Evolutionary conservation across 2,888 invertebrate species (phyloP).

Genomic region (Scaptomyza flava): DNA sequence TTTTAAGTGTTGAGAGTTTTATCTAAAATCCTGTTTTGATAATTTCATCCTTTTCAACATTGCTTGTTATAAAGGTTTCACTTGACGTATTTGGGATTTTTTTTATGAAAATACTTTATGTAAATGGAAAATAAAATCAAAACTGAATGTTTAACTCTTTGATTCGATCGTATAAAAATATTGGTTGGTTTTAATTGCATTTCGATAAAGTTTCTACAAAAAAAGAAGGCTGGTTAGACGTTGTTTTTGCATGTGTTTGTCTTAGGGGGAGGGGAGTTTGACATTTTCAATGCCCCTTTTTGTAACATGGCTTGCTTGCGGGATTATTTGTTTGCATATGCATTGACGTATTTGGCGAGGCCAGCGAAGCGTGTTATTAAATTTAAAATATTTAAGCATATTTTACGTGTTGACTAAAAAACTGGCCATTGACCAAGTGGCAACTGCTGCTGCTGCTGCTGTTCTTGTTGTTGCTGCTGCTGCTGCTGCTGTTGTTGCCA

Average conservation of each 20-base stretch:
- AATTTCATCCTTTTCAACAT: neutral
- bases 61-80: neutral
- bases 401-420: constrained; percentile 76
- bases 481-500: constrained; percentile 26
- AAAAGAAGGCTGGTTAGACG: neutral
- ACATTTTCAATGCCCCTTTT: no score
- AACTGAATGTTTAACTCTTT: neutral
- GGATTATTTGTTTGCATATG: constrained; percentile 75
- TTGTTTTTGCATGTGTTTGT: no score
- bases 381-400: constrained; percentile 79
- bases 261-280: no score
- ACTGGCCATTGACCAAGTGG: constrained; percentile 65
- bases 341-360: constrained; percentile 74
- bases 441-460: constrained; percentile 11
- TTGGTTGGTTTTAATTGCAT: constrained; percentile 48
- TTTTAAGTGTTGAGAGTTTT: no score
- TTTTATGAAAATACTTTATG: no score
- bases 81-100: no score
- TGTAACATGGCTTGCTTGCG: no score
- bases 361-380: constrained; percentile 76
- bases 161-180: neutral
- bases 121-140: no score
- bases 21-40: no score
- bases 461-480: constrained; percentile 5
- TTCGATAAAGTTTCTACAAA: neutral